Evolutionary conservation across 2,797 vertebrate genomes (phyloP).

Genomic region (Tadarida brasiliensis): DNA sequence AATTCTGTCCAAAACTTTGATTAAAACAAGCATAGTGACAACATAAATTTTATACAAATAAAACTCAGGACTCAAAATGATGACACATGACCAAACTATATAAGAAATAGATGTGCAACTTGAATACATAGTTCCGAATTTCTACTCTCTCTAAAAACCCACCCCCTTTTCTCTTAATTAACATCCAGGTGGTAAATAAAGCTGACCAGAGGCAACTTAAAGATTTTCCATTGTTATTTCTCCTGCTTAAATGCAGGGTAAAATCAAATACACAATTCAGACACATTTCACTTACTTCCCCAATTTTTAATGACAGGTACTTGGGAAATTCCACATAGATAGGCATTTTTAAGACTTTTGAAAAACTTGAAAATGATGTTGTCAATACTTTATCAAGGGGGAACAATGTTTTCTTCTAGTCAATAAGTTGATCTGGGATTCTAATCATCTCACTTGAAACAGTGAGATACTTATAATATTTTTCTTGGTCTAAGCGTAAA

Average conservation of each 20-base stretch:
- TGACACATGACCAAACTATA: neutral
- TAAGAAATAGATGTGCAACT: neutral
- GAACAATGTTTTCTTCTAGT: neutral
- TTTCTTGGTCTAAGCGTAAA: slow-evolving; percentile 17
- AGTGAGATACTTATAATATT: neutral
- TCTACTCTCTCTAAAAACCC: neutral
- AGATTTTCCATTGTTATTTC: neutral
- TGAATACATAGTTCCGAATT: neutral
- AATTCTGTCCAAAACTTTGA: neutral
- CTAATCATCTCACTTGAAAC: neutral
- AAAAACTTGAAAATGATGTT: neutral
- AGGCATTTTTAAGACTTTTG: neutral
- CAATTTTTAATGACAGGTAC: neutral
- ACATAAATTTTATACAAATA: neutral
- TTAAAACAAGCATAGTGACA: neutral
- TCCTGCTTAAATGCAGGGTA: neutral
- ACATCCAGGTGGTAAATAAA: neutral
- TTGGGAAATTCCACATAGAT: neutral
- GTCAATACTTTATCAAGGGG: neutral
- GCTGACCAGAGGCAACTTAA: neutral
- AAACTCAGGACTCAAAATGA: slow-evolving; percentile 5
- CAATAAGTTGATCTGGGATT: neutral
- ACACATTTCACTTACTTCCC: neutral
- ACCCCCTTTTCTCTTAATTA: neutral
- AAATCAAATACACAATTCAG: neutral